phyloP scores from a whole-genome alignment of 2,797 vertebrate species.

The Paguma larvata region DNA sequence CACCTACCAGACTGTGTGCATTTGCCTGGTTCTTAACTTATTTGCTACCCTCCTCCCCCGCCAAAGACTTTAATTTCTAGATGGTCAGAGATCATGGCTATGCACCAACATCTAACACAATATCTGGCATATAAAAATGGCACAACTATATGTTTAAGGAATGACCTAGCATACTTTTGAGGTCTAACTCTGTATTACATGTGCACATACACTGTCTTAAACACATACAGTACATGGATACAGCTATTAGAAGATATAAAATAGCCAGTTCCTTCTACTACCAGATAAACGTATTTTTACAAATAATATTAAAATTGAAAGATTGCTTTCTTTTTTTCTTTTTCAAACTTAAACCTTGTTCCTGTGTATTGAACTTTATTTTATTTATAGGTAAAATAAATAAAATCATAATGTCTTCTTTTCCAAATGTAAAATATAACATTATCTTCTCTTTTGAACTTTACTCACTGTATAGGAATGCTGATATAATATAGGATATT shows the following conservation, averaged over 20 bases:
- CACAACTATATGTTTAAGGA: background rate
- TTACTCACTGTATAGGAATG: background rate
- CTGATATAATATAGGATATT: background rate
- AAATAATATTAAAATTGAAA: background rate
- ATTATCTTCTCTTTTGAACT: background rate
- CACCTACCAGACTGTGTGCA: background rate
- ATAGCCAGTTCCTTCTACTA: background rate
- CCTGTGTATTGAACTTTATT: background rate
- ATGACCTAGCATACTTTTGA: background rate
- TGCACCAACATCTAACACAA: background rate
- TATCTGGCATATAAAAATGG: background rate
- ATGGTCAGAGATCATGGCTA: background rate
- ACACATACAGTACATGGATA: background rate
- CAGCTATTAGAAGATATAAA: background rate
- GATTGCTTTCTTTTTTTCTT: constrained; percentile 1
- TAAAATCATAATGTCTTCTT: background rate
- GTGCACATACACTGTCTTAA: background rate
- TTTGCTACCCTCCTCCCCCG: background rate
- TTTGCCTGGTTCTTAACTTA: background rate
- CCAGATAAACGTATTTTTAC: background rate
- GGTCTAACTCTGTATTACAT: background rate
- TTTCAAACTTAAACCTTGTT: background rate
- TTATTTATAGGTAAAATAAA: background rate
- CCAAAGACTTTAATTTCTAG: background rate
- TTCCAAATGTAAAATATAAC: background rate